Evolutionary conservation across 1,140 invertebrate genomes (phyloP).

Genomic region (Papilio helenus): DNA sequence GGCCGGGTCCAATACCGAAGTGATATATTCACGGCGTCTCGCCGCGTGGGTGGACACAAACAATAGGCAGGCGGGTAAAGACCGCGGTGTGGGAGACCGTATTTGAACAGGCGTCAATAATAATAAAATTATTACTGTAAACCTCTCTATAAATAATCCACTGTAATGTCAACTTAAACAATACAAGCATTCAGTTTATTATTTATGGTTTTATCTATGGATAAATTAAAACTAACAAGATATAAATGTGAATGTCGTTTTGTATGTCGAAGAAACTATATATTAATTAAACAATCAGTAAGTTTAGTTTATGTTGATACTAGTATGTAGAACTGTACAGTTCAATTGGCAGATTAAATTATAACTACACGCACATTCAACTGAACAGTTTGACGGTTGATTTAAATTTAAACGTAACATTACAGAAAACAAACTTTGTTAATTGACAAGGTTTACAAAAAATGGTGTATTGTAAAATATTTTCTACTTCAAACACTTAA

Average conservation of each 20-base stretch:
- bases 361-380: too few relatives aligned
- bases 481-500: background rate
- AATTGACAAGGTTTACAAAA: background rate
- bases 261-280: background rate
- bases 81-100: constrained; percentile 40
- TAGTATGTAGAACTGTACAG: too few relatives aligned
- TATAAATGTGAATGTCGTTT: background rate
- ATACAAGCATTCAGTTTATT: constrained; percentile 35
- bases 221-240: constrained; percentile 26
- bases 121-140: constrained; percentile 40
- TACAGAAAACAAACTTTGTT: background rate
- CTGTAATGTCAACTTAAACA: constrained; percentile 40
- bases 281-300: background rate
- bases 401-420: too few relatives aligned
- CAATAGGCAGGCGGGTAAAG: constrained; percentile 39
- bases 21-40: constrained; percentile 39
- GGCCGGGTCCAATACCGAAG: constrained; percentile 34
- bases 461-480: background rate
- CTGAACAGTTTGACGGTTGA: too few relatives aligned
- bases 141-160: constrained; percentile 39
- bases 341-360: too few relatives aligned
- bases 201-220: constrained; percentile 29
- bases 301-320: too few relatives aligned
- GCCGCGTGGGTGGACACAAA: constrained; percentile 37
- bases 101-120: constrained; percentile 40